Percentiles rank a stretch among this genome's conserved stretches.
Evolutionary conservation across 2,888 invertebrate species (phyloP).

Genomic region (Tenthredo mesomela): DNA sequence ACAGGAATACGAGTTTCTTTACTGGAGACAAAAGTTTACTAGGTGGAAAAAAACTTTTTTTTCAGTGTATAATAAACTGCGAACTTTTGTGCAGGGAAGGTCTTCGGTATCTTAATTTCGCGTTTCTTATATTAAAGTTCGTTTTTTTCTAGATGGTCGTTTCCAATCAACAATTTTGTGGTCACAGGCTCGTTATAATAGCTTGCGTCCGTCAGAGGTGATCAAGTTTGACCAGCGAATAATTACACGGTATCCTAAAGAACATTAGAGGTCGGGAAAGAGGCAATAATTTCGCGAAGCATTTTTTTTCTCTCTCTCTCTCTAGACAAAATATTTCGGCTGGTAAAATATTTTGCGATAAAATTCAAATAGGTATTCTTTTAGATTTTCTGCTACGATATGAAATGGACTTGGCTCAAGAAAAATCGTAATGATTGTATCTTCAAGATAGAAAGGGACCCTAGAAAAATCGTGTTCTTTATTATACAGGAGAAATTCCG

Average conservation of each 20-base stretch:
- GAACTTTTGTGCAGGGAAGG: not conserved
- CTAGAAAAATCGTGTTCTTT: slow-evolving; percentile 11
- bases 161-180: slow-evolving; percentile 19
- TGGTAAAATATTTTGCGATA: not conserved
- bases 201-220: not conserved
- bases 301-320: not conserved
- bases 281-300: not conserved
- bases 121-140: not conserved
- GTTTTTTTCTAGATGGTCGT: not conserved
- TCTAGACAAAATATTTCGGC: no score
- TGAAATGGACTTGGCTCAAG: not conserved
- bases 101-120: not conserved
- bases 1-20: no score
- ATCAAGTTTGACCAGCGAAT: slow-evolving; percentile 17
- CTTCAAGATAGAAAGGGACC: not conserved
- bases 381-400: not conserved
- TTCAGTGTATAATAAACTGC: not conserved
- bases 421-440: not conserved
- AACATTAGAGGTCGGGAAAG: slow-evolving; percentile 2
- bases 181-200: not conserved
- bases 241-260: slow-evolving; percentile 2
- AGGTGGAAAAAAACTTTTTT: no score
- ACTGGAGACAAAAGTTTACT: no score
- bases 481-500: slow-evolving; percentile 20
- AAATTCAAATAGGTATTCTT: not conserved